Evolutionary conservation across 92 coral and sea anemone genomes (phyloP).

Genomic region (Phymanthus crucifer): DNA sequence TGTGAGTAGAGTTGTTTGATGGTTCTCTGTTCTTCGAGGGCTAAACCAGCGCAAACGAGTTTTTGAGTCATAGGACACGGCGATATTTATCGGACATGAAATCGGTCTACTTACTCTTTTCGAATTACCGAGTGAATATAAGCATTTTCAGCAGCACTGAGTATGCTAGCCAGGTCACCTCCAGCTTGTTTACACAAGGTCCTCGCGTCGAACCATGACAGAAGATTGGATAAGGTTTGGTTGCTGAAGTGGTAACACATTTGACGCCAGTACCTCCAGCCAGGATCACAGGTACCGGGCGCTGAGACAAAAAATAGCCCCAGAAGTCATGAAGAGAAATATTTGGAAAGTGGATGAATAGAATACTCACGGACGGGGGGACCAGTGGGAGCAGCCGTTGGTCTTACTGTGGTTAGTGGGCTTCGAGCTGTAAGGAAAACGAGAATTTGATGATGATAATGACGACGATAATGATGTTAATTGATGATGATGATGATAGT

Average conservation of each 20-base stretch:
- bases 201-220: conserved; percentile 79
- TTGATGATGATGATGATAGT: too few species aligned
- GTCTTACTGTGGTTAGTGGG: neutral
- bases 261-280: conserved; percentile 78
- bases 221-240: conserved; percentile 40
- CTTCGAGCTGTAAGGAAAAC: neutral
- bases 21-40: too few species aligned
- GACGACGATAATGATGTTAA: too few species aligned
- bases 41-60: too few species aligned
- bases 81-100: neutral
- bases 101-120: conserved; percentile 8
- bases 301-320: conserved; percentile 36
- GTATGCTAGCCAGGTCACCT: conserved; percentile 84
- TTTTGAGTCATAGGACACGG: too few species aligned
- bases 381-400: neutral
- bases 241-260: conserved; percentile 84
- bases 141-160: conserved; percentile 71
- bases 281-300: conserved; percentile 68
- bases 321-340: neutral
- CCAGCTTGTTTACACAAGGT: conserved; percentile 61
- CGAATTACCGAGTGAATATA: conserved; percentile 35
- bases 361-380: neutral
- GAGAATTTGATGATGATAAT: neutral
- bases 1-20: too few species aligned
- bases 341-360: neutral